Evolutionary conservation across 2,888 invertebrate genomes (phyloP), one percentile per base, ranked within the genome.

Genomic region (Cerceris rybyensis): DNA sequence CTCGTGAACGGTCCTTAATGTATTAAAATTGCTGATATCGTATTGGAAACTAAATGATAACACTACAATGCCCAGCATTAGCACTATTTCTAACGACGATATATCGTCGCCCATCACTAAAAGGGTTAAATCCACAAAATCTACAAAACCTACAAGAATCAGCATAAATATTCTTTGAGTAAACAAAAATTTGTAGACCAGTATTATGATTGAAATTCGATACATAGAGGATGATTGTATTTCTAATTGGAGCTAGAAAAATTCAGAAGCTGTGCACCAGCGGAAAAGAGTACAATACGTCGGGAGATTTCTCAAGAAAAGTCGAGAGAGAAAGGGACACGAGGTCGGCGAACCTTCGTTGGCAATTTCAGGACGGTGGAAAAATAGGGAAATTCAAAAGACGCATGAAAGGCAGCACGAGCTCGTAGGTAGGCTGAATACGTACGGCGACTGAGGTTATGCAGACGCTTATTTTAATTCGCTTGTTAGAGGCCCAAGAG

Each of bases 381-480:
- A 52, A 73, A 49, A 50, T 28, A 28, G 63, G 43, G 66, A 46
- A 58, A 58, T 64, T 61, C 66, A 61, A 41, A 72, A 74, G 63
- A 63, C 55, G 76, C 61, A 66, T 77, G 75, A 82, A 81, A 84
- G 65, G 70, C 72, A 59, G 64, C 49, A 57, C 61, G 57, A 54
- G 13, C 28, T 60, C 63, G 72, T 59, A 43, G 52, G 42, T 61
- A 50, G 42, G 69, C 39, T 81, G 81, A 81, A 84, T 78, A 63
- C 61, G 39, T 52, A 54, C 17, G 6, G 55, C n/a, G 70, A 58
- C 66, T 67, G 70, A 55, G 59, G 66, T 83, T 74, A 43, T 60
- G 54, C 72, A 64, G 70, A 70, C 57, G 80, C 65, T 84, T 84
- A 80, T 80, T 84, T 84, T 82, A 80, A 80, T 84, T 80, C 84